phyloP scores from a whole-genome alignment of 1,140 invertebrate genomes.

The Drosophila mauritiana region DNA sequence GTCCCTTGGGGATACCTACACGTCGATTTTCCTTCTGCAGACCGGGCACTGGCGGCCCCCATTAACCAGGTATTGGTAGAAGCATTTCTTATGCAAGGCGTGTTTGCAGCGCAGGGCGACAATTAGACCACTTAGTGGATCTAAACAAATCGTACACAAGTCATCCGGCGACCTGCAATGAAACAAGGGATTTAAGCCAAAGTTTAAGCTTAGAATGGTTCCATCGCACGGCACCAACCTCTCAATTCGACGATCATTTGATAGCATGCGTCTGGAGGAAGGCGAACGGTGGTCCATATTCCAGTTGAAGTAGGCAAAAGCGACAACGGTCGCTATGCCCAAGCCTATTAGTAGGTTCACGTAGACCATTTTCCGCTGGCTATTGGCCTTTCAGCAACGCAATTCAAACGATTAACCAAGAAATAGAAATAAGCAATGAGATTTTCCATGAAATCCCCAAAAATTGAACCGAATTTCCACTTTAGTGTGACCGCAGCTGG shows the following conservation, averaged over 20 bases:
- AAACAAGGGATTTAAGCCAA: not conserved
- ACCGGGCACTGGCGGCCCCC: conserved; percentile 21
- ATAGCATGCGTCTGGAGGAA: not conserved
- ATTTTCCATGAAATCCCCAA: conserved; percentile 27
- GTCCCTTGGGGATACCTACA: not conserved
- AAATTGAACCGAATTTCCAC: conserved; percentile 10
- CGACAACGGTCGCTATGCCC: conserved; percentile 6
- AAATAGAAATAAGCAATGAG: no score
- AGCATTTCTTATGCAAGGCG: conserved; percentile 38
- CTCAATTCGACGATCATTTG: no score
- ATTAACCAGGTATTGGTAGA: not conserved
- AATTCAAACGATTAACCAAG: not conserved
- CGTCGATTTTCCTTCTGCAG: conserved; percentile 1
- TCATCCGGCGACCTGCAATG: conserved; percentile 43
- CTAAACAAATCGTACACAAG: conserved; percentile 43
- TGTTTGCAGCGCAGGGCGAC: conserved; percentile 44
- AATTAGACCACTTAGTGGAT: conserved; percentile 19
- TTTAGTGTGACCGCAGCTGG: conserved; percentile 2
- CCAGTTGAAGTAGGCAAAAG: conserved; percentile 26
- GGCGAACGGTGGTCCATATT: not conserved
- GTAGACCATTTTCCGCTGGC: conserved; percentile 44
- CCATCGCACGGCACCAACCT: conserved; percentile 6
- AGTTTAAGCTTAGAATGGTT: not conserved
- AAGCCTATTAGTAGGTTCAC: conserved; percentile 22
- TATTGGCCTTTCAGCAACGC: not conserved